Conservation (phyloP, 2,797 vertebrate genomes). For the Odontamblyopus lacepedii region DNA sequence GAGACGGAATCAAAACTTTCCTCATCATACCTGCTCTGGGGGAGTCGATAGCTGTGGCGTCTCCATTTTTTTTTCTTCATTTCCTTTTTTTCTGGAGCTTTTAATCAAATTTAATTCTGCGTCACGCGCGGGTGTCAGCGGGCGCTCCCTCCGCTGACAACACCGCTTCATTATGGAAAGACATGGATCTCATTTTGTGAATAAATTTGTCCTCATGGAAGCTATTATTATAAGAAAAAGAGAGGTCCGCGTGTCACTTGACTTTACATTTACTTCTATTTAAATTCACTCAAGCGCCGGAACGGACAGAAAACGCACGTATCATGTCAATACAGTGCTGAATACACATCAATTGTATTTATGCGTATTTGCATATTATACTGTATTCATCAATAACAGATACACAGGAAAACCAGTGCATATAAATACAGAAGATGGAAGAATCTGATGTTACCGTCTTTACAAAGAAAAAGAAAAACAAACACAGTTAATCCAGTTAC, state of each 20-base stretch:
- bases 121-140: slow-evolving; percentile 18
- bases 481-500: too few species aligned
- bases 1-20: neutral
- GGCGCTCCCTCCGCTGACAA: slow-evolving; percentile 24
- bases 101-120: slow-evolving; percentile 9
- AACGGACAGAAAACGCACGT: neutral
- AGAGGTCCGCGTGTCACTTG: neutral
- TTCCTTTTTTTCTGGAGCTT: neutral
- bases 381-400: too few species aligned
- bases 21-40: neutral
- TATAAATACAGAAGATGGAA: too few species aligned
- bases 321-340: neutral
- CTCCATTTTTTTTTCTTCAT: neutral
- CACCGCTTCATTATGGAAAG: slow-evolving; percentile 46
- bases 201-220: slow-evolving; percentile 45
- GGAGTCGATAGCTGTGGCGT: neutral
- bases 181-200: slow-evolving; percentile 45
- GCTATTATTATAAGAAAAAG: slow-evolving; percentile 11
- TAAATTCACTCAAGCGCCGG: neutral
- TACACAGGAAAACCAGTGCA: too few species aligned
- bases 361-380: too few species aligned
- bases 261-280: neutral
- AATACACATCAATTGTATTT: too few species aligned
- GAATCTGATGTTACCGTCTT: too few species aligned
- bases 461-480: too few species aligned